Conservation (phyloP, 2,113 vertebrate species). For the Channa argus region DNA sequence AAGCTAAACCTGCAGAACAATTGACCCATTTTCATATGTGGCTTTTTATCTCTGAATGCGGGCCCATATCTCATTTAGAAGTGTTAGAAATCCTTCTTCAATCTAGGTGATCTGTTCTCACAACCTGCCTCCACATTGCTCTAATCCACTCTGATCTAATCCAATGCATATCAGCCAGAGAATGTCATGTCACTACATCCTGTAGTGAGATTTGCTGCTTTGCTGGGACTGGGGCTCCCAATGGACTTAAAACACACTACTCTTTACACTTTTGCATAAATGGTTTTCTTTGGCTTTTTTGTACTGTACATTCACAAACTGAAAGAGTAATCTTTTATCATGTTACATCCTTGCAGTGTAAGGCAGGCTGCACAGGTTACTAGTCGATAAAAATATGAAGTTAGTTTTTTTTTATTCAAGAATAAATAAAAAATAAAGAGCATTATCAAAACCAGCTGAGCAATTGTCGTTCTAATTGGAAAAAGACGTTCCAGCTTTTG, state of each 20-base stretch:
- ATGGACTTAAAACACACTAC: too few species aligned
- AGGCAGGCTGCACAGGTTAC: background rate
- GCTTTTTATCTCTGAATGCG: conserved; percentile 69
- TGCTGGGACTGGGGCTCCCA: background rate
- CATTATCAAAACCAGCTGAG: background rate
- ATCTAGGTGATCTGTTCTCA: conserved; percentile 79
- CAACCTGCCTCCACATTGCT: conserved; percentile 62
- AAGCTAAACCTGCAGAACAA: conserved; percentile 79
- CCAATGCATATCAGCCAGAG: conserved; percentile 58
- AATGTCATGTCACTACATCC: conserved; percentile 47
- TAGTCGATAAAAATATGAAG: background rate
- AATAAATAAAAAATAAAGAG: too few species aligned
- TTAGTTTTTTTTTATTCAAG: background rate
- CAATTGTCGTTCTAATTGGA: too few species aligned
- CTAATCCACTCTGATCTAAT: conserved; percentile 77
- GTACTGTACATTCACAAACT: too few species aligned
- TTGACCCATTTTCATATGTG: conserved; percentile 78
- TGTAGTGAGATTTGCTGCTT: conserved; percentile 14
- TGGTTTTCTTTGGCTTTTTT: too few species aligned
- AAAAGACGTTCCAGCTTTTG: background rate
- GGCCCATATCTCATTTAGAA: conserved; percentile 78
- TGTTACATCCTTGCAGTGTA: background rate
- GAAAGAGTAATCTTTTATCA: background rate
- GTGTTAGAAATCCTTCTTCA: conserved; percentile 76
- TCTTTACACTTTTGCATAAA: too few species aligned